These are phyloP conservation scores for Acronicta psi DNA, from an alignment of 2,888 invertebrate genomes.

Conservation along the genomic window DNA sequence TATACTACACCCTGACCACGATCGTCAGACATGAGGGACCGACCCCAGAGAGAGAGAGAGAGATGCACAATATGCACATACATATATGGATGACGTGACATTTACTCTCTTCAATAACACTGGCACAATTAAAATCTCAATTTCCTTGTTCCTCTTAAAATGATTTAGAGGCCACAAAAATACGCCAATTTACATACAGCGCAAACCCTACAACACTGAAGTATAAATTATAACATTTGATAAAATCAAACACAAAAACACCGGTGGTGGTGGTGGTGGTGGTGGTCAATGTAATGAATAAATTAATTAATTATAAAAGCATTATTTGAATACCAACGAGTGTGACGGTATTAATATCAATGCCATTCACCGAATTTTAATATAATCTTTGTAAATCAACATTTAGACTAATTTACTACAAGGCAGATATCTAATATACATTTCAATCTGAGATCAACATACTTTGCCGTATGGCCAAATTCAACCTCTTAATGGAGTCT, in stretches of 20 bases:
- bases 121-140: not conserved
- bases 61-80: not conserved
- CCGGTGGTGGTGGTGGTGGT: too few species aligned
- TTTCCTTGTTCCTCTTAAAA: conserved; percentile 18
- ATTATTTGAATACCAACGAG: conserved; percentile 40
- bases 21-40: too few species aligned
- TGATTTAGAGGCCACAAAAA: not conserved
- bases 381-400: too few species aligned
- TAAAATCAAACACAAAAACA: not conserved
- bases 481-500: too few species aligned
- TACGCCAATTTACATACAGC: too few species aligned
- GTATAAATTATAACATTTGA: not conserved
- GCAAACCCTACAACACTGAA: not conserved
- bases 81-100: not conserved
- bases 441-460: too few species aligned
- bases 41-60: too few species aligned
- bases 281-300: conserved; percentile 14
- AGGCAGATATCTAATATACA: too few species aligned
- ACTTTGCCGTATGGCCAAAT: too few species aligned
- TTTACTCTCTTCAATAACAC: conserved; percentile 3
- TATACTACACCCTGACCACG: too few species aligned
- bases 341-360: conserved; percentile 45
- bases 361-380: conserved; percentile 24
- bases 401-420: too few species aligned
- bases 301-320: conserved; percentile 6